phyloP scores from a whole-genome alignment of 2,888 invertebrate genomes.

The Pterostichus niger region DNA sequence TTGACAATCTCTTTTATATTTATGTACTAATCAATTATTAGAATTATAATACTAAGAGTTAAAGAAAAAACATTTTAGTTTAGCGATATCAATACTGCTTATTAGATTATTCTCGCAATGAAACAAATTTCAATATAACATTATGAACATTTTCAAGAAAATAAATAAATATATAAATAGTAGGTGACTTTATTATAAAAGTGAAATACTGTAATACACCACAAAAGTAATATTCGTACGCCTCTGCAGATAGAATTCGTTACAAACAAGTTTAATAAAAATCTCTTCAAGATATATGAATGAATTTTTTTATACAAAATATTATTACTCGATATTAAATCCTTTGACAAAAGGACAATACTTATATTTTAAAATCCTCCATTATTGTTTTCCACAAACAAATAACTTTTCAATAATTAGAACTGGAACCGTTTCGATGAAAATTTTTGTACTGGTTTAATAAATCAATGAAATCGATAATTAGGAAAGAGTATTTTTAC shows the following conservation, averaged over 20 bases:
- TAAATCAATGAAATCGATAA: constrained; percentile 30
- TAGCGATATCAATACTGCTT: too few relatives aligned
- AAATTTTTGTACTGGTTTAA: neutral
- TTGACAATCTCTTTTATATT: too few relatives aligned
- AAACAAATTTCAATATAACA: neutral
- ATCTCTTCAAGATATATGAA: too few relatives aligned
- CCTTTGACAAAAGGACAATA: too few relatives aligned
- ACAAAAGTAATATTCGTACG: neutral
- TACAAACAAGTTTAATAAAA: too few relatives aligned
- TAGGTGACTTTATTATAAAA: neutral
- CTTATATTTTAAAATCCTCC: too few relatives aligned
- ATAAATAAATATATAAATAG: neutral
- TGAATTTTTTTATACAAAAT: too few relatives aligned
- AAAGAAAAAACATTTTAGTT: too few relatives aligned
- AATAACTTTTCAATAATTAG: constrained; percentile 29
- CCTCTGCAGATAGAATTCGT: too few relatives aligned
- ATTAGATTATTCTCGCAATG: neutral
- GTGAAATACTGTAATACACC: neutral
- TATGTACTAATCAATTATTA: too few relatives aligned
- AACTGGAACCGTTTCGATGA: constrained; percentile 9
- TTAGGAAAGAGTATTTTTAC: neutral
- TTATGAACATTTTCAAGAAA: neutral
- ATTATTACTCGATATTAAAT: too few relatives aligned
- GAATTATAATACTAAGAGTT: too few relatives aligned
- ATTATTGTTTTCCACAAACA: constrained; percentile 7